phyloP scores from a whole-genome alignment of 2,113 vertebrate genomes.

The Leuciscus idus region DNA sequence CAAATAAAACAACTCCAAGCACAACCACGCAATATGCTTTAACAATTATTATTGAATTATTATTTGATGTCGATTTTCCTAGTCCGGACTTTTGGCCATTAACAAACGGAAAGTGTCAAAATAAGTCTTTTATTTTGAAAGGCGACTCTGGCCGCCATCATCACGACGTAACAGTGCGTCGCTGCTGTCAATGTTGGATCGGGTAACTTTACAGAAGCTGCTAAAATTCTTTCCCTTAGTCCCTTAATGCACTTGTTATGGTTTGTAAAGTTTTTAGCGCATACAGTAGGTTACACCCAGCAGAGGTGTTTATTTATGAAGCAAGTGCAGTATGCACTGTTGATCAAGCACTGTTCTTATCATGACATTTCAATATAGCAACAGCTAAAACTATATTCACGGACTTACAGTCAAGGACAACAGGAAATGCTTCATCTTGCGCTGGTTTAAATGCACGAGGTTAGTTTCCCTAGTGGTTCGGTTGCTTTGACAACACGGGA shows the following conservation, averaged over 20 bases:
- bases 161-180: constrained; percentile 5
- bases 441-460: not conserved
- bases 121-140: constrained; percentile 35
- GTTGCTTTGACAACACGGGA: constrained; percentile 29
- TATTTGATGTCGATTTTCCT: too few relatives aligned
- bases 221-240: not conserved
- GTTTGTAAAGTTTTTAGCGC: not conserved
- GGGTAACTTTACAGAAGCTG: not conserved
- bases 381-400: not conserved
- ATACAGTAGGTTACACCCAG: too few relatives aligned
- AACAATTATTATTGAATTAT: too few relatives aligned
- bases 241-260: not conserved
- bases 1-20: too few relatives aligned
- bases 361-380: constrained; percentile 3
- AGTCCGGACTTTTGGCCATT: too few relatives aligned
- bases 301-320: constrained; percentile 13
- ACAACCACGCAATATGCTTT: too few relatives aligned
- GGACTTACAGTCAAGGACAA: not conserved
- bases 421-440: not conserved
- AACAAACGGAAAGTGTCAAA: not conserved
- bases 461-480: not conserved
- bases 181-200: constrained; percentile 4
- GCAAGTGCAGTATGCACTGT: not conserved
- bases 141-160: not conserved
- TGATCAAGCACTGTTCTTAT: not conserved